phyloP scores from a whole-genome alignment of 2,888 invertebrate species.

The Oscheius myriophilus region DNA sequence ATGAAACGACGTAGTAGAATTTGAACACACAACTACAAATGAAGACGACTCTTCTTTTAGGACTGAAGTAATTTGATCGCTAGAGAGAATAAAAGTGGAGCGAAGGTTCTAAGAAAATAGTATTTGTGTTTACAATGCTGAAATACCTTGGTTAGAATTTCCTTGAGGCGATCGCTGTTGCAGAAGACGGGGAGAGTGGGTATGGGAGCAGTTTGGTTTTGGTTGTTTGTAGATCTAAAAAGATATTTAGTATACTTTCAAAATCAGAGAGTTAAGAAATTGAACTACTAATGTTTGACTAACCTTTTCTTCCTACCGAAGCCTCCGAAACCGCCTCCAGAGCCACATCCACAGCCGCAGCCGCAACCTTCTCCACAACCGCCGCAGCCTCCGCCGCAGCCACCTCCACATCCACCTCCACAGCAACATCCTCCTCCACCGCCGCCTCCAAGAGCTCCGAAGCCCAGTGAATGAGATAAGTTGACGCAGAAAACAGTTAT shows the following conservation, averaged over 20 bases:
- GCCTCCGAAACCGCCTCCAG: constrained; percentile 7
- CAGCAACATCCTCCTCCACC: constrained; percentile 6
- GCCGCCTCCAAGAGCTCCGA: no score
- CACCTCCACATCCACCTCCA: constrained; percentile 5
- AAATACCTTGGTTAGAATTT: neutral
- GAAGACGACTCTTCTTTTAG: constrained; percentile 9
- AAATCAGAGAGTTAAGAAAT: no score
- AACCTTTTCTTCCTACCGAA: constrained; percentile 17
- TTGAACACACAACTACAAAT: constrained; percentile 11
- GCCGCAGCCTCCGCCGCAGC: neutral
- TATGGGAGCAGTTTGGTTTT: neutral
- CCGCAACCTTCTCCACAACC: no score
- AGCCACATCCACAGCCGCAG: neutral
- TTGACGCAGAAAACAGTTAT: no score
- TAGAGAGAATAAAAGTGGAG: neutral
- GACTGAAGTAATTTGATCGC: neutral
- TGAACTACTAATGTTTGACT: no score
- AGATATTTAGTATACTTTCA: no score
- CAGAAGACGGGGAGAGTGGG: neutral
- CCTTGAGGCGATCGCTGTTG: neutral
- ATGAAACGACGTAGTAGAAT: neutral
- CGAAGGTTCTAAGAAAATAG: neutral
- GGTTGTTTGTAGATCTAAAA: neutral
- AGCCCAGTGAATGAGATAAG: no score
- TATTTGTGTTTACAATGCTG: neutral